Conservation (phyloP, 2,113 vertebrate genomes). For the Burhinus oedicnemus region DNA sequence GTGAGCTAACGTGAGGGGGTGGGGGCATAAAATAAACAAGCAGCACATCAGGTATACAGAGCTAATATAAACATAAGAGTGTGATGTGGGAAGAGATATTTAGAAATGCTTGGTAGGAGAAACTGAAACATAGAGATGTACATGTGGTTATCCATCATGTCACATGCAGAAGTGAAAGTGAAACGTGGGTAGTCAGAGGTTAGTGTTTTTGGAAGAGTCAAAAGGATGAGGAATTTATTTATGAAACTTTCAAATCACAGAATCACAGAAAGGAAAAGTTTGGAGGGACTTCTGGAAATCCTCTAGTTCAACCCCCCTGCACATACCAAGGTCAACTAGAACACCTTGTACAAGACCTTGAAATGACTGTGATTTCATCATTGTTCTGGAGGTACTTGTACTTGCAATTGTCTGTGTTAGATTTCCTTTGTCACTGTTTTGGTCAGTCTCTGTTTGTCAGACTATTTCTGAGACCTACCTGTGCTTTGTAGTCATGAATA, state of each 20-base stretch:
- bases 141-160: background rate
- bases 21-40: background rate
- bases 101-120: background rate
- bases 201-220: background rate
- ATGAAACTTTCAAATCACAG: background rate
- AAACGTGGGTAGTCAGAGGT: background rate
- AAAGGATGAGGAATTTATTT: background rate
- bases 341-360: background rate
- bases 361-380: background rate
- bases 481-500: background rate
- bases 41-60: background rate
- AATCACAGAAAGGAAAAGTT: background rate
- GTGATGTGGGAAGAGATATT: background rate
- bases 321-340: background rate
- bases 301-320: background rate
- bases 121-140: background rate
- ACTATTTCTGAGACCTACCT: background rate
- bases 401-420: background rate
- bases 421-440: background rate
- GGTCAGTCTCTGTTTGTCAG: background rate
- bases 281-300: background rate
- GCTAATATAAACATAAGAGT: background rate
- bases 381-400: background rate
- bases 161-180: background rate
- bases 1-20: accelerated